Base-by-base conservation (phyloP, 2,888 invertebrate species). In the Volucella zonaria region DNA sequence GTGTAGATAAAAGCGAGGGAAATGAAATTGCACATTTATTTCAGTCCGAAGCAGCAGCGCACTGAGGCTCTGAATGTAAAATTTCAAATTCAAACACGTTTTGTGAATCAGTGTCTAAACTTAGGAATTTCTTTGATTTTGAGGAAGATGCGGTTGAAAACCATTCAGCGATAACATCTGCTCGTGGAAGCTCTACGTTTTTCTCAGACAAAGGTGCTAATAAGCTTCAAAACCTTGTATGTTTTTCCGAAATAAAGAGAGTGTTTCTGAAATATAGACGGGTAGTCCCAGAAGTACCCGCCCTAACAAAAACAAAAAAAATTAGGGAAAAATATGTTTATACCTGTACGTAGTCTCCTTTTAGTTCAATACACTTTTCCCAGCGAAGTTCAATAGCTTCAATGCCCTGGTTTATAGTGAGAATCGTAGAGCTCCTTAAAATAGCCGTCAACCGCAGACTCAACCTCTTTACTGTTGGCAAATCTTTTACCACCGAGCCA, bases 231-330 rank as follows among this genome's bases (percentile, higher is more conserved):
- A 14, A 14, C 14, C 14, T 49, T 49, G 14, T 14, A 14, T 49
- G 49, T 9, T 49, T 49, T 49, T 14, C 14, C 14, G 49, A 14
- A 14, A 49, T 49, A 14, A 49, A 14, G 12, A 49, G 49, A 14
- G 49, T 49, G 49, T 49, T 49, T 49, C 49, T 49, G 49, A 49
- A 49, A 49, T n/a, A 49, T 49, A n/a, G n/a, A n/a, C n/a, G n/a
- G n/a, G n/a, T n/a, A n/a, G n/a, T n/a, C n/a, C n/a, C n/a, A n/a
- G n/a, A n/a, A n/a, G n/a, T n/a, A n/a, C n/a, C n/a, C n/a, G n/a
- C n/a, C n/a, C n/a, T n/a, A n/a, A n/a, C n/a, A n/a, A n/a, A n/a
- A n/a, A n/a, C n/a, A n/a, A n/a, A n/a, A n/a, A n/a, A n/a, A n/a
- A n/a, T n/a, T n/a, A n/a, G n/a, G n/a, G n/a, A n/a, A n/a, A n/a